Evolutionary conservation across 2,888 invertebrate genomes (phyloP).

Genomic region (Dryocosmus kuriphilus): DNA sequence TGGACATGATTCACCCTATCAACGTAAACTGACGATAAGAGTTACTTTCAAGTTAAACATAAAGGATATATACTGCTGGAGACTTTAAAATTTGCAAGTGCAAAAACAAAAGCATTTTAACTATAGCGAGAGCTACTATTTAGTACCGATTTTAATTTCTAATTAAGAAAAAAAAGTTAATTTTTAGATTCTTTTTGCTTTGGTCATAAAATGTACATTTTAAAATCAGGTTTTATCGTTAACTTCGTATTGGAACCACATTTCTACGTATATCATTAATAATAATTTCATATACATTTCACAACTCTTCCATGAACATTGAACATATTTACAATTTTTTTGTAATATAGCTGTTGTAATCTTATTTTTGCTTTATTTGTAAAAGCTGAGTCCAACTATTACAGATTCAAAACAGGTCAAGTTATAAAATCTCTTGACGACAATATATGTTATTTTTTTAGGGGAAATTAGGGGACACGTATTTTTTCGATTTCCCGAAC

Average conservation of each 20-base stretch:
- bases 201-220: not conserved
- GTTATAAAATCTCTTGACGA: no score
- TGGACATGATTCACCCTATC: constrained; percentile 24
- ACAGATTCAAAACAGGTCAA: no score
- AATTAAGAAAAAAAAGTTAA: not conserved
- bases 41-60: not conserved
- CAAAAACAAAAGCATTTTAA: no score
- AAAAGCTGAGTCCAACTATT: no score
- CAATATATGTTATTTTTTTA: no score
- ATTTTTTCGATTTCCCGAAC: no score
- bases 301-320: not conserved
- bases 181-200: not conserved
- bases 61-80: not conserved
- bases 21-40: not conserved
- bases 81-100: no score
- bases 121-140: no score
- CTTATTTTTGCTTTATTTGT: not conserved
- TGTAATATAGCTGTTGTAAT: not conserved
- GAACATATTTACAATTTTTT: not conserved
- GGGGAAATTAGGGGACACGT: no score
- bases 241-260: no score
- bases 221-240: not conserved
- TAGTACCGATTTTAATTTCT: not conserved
- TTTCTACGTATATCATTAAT: not conserved
- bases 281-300: not conserved